Evolutionary conservation across 2,888 invertebrate genomes (phyloP), one percentile per base, ranked within the genome.

Genomic region (Macrophya alboannulata): DNA sequence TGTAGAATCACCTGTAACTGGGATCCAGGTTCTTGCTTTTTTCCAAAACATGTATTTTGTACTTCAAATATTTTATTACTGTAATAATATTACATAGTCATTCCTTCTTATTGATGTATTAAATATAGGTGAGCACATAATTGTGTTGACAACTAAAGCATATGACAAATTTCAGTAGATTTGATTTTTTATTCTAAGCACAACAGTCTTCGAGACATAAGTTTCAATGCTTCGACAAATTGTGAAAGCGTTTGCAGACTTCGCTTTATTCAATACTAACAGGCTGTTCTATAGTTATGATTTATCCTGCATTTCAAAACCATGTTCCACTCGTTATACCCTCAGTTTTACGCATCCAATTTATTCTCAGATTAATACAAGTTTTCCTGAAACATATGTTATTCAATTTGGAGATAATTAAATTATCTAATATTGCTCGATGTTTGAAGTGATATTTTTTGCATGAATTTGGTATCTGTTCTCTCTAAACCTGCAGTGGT

Each of bases 401-500:
- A 71, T 37, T 9, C 4, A 37, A 71, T 71, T 31, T 71, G 37
- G 51, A 77, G 77, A 77, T 43, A 43, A 40, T 21, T 1, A 5
- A 81, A 62, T 10, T 62, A 59, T 62, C 40, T 81, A 43, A 81
- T 40, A 77, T 37, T 62, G 81, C 81, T 81, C 59, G 81, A 9
- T 62, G 59, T 81, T 40, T 62, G 59, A 43, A 40, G 59, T 81
- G 62, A 62, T 21, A 81, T 81, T 62, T 85, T 74, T 21, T 83
- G 71, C 83, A 83, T 83, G 71, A 83, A 83, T 65, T 83, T 71
- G 83, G 65, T 83, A 83, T 83, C 25, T 21, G 55, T 86, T 76
- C 77, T 84, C 51, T 84, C 86, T 55, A 62, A 48, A 76, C 81
- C 71, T 86, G 88, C 90, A 92, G 97, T 98, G 93, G 98, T 98